Percentiles rank a stretch among this genome's conserved stretches.
These are phyloP conservation scores for Oppia nitens DNA, from an alignment of 1,140 invertebrate genomes.

Conservation along the genomic window DNA sequence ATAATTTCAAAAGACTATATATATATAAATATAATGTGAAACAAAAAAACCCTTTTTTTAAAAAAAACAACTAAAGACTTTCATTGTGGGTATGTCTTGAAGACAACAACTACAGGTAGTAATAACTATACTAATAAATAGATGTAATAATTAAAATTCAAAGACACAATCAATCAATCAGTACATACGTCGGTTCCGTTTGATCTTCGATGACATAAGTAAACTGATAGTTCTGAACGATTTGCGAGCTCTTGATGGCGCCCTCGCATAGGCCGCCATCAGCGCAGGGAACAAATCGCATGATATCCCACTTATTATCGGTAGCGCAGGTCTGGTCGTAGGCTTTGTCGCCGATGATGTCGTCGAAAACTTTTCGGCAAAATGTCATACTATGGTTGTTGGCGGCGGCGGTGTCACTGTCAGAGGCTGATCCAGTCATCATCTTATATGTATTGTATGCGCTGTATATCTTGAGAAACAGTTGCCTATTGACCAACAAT, in stretches of 20 bases:
- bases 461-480: slow-evolving; percentile 12
- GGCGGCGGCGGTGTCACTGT: slow-evolving; percentile 17
- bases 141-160: no score
- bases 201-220: slow-evolving; percentile 79
- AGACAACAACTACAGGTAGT: no score
- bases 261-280: slow-evolving; percentile 57
- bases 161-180: no score
- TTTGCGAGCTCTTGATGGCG: slow-evolving; percentile 65
- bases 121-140: no score
- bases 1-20: no score
- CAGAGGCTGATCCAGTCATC: neutral
- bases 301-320: slow-evolving; percentile 59
- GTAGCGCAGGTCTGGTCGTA: slow-evolving; percentile 65
- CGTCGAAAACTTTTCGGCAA: slow-evolving; percentile 65
- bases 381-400: slow-evolving; percentile 42
- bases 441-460: neutral
- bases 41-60: no score
- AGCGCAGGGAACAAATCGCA: slow-evolving; percentile 71
- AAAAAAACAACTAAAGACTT: no score
- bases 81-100: no score
- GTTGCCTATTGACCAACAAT: slow-evolving; percentile 59
- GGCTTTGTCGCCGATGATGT: slow-evolving; percentile 55
- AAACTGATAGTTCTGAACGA: slow-evolving; percentile 72
- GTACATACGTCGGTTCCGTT: slow-evolving; percentile 72
- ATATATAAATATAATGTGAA: no score